These are phyloP conservation scores for Urocolius indicus DNA, from an alignment of 2,113 vertebrate genomes.

Conservation along the genomic window DNA sequence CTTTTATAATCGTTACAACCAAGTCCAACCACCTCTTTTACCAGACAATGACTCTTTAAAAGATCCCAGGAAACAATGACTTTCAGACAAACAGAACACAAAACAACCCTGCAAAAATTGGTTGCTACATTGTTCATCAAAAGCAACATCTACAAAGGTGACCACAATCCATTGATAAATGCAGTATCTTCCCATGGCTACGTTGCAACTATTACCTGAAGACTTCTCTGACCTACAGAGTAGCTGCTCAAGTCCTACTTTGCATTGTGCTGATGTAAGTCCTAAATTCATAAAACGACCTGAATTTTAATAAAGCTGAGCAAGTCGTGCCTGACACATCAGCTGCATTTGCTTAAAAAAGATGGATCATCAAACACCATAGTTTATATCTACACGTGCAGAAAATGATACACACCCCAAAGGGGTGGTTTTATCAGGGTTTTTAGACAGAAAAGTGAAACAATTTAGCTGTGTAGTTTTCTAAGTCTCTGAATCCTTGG, in stretches of 20 bases:
- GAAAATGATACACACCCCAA: neutral
- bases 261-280: neutral
- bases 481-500: neutral
- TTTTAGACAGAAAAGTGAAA: neutral
- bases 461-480: neutral
- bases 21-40: neutral
- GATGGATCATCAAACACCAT: neutral
- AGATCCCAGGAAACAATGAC: neutral
- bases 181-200: neutral
- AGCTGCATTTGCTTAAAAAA: constrained; percentile 13
- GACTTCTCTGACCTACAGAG: neutral
- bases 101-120: neutral
- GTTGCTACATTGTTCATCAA: accelerated
- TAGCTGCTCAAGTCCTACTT: neutral
- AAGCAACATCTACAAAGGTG: neutral
- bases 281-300: neutral
- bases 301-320: constrained; percentile 26
- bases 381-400: neutral
- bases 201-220: neutral
- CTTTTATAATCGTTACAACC: neutral
- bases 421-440: neutral
- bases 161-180: neutral
- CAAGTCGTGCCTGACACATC: neutral
- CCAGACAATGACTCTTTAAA: neutral
- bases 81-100: neutral